These are phyloP conservation scores for Poecilia wingei DNA, from an alignment of 2,797 vertebrate genomes.

Conservation along the genomic window DNA sequence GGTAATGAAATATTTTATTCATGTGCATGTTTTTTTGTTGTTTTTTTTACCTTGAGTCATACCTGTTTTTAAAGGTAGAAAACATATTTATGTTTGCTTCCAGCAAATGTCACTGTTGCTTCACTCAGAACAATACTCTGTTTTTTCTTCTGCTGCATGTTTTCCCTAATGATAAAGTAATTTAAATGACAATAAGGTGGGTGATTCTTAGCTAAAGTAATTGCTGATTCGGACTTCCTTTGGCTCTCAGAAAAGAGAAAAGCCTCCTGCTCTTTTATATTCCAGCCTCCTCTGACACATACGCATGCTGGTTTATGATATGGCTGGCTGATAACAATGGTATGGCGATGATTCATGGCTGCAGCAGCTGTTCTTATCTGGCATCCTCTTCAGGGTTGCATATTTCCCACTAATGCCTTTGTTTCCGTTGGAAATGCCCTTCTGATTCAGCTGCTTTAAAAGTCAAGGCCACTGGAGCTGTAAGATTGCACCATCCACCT, in stretches of 20 bases:
- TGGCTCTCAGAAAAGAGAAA: slow-evolving; percentile 17
- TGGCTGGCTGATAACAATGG: slow-evolving; percentile 56
- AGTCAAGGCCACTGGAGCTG: slow-evolving; percentile 37
- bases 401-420: slow-evolving; percentile 59
- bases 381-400: slow-evolving; percentile 55
- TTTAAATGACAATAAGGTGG: neutral
- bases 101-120: neutral
- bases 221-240: slow-evolving; percentile 32
- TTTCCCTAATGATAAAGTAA: neutral
- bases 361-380: slow-evolving; percentile 66
- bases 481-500: slow-evolving; percentile 28
- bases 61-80: neutral
- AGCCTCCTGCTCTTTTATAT: slow-evolving; percentile 24
- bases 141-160: neutral
- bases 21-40: neutral
- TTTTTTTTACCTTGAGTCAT: neutral
- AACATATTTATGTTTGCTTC: neutral
- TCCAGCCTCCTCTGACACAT: slow-evolving; percentile 5
- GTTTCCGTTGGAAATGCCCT: slow-evolving; percentile 51
- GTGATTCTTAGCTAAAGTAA: neutral
- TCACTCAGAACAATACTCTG: neutral
- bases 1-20: neutral
- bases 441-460: slow-evolving; percentile 44
- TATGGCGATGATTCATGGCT: slow-evolving; percentile 68
- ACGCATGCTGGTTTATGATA: slow-evolving; percentile 33